Evolutionary conservation across 1,140 invertebrate genomes (phyloP), one percentile per base, ranked within the genome.

Genomic region (Macrobrachium nipponense): DNA sequence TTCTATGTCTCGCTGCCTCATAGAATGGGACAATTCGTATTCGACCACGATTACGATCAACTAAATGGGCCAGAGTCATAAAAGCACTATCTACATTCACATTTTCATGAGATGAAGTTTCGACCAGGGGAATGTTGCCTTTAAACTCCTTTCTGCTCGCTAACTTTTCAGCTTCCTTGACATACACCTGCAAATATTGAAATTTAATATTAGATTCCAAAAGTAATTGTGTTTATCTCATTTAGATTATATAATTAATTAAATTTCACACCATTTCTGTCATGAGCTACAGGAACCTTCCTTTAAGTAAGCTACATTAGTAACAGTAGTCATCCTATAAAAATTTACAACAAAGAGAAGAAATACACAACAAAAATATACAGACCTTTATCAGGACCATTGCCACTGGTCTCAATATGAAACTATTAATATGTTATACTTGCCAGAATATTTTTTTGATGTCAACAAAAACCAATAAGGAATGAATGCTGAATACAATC

Each of bases 41-140:
- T 89, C 92, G 93, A 60, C 93, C 92, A 90, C 94, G 94, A 23
- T 93, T 93, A 89, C 94, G 93, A 91, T 99, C 98, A 86, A 98
- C 95, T 91, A 98, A 94, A 92, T 99, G 97, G 36, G 97, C 97
- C 58, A 99, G 91, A 72, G 97, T 93, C 90, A 99, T 94, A 91
- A 99, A 99, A 12, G 98, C 96, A 87, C 96, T 92, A 90, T 99
- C 98, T 20, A 99, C 96, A 91, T 99, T 99, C 73, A 99, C 97
- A 91, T 98, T 99, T 90, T 98, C 96, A 80, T 99, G 97, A 12
- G 98, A 95, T 17, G 97, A 99, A 0, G 97, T 98, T 93, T 99
- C 98, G 60, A 99, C 95, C 68, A 99, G 92, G 0, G 96, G 94
- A 89, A 99, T 96, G 87, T 93, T 91, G 68, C 89, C 90, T 36